Evolutionary conservation across 2,113 vertebrate genomes (phyloP), one percentile per base, ranked within the genome.

Genomic region (Pollachius pollachius): DNA sequence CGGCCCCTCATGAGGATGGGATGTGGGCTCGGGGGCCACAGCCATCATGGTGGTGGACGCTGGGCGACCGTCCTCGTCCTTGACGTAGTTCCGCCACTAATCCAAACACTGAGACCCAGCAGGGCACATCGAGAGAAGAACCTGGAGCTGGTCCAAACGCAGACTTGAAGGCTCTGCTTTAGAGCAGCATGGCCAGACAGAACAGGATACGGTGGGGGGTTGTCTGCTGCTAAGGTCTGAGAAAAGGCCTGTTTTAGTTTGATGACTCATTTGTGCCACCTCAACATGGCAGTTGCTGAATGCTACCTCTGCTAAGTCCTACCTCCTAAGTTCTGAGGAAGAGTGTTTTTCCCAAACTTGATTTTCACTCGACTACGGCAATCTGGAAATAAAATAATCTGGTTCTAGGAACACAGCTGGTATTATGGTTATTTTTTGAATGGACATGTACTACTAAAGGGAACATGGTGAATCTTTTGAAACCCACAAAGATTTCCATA

Each of bases 21-120:
- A 90, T 87, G 85, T 89, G 83, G 87, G 77, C 84, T 81, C 71
- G 77, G 85, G 69, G 85, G 69, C 54, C 60, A 64, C 72, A 74
- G 72, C 71, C 72, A 72, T 79, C 15, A 34, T 59, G 70, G 67
- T 59, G 70, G 67, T 63, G 27, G 27, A 59, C 41, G 71, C 82
- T 78, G 63, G 41, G 11, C 41, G 41, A 48, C 41, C 41, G 2
- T 48, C 41, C 41, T 48, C 41, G 2, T 0, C 11, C 41, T 48
- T 25, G 17, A 6, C 41, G 57, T 30, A 68, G 64, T 23, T 59
- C 62, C 30, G 5, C 25, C 60, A 52, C 62, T 67, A 59, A 59
- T 82, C 77, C 79, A 77, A 83, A 78, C 69, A 65, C 64, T 5
- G 64, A 60, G 62, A 58, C 52, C 66, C 16, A 48, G 52, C 54